Conservation (phyloP, 2,797 vertebrate genomes). For the Ctenosaura bakeri region DNA sequence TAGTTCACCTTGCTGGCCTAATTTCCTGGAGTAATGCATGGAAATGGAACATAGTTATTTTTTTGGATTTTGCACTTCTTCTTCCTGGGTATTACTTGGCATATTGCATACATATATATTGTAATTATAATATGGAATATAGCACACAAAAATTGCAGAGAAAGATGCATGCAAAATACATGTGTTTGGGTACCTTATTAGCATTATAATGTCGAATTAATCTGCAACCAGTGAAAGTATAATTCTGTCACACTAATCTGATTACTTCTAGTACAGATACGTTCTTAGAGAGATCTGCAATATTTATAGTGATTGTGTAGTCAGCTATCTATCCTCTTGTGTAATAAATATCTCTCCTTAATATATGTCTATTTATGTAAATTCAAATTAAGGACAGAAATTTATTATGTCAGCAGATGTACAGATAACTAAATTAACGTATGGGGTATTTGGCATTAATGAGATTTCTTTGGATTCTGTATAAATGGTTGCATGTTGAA, state of each 20-base stretch:
- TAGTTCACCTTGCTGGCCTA: neutral
- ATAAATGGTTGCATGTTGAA: slow-evolving; percentile 10
- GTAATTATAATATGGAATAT: neutral
- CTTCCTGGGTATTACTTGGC: too few species aligned
- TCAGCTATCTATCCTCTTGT: too few species aligned
- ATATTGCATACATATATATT: neutral
- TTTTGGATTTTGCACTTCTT: neutral
- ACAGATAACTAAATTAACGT: neutral
- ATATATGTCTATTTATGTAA: too few species aligned
- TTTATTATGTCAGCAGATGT: neutral
- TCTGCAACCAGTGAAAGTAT: neutral
- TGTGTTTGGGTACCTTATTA: neutral
- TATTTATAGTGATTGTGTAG: neutral
- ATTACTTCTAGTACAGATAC: neutral
- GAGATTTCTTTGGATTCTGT: slow-evolving; percentile 17
- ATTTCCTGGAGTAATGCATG: neutral
- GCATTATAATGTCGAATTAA: neutral
- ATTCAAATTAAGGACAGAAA: neutral
- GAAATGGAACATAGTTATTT: neutral
- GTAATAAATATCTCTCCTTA: too few species aligned
- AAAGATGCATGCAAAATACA: neutral
- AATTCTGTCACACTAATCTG: neutral
- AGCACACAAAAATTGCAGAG: neutral
- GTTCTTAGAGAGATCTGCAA: neutral
- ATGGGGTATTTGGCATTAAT: neutral